Base-by-base conservation (phyloP, 1,140 invertebrate genomes). In the Coboldia fuscipes region DNA sequence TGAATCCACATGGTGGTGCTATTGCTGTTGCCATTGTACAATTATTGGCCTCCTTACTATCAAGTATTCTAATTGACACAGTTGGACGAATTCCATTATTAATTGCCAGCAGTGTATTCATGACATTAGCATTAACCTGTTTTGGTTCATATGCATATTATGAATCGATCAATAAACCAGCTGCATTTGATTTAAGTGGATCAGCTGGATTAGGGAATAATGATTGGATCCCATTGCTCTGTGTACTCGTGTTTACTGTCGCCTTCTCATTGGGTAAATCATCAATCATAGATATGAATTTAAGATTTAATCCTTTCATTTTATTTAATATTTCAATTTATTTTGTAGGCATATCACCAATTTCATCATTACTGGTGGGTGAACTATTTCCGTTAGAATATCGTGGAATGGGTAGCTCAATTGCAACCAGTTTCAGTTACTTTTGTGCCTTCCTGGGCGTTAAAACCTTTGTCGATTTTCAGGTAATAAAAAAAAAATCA, bases 331-430 rank as follows among this genome's bases (percentile, higher is more conserved):
- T n/a, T 28, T 21, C 6, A 9, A 29, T 35, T 29, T 33, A 33
- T 28, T 10, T 12, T 34, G 5, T 7, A 38, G 37, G 84, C 18
- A 86, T 88, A 61, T 85, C 81, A 50, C 84, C 85, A 28, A 85
- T 90, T 49, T 85, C 83, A 13, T 84, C 81, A 78, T 63, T 92
- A 37, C 64, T 89, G 39, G 81, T 86, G 51, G 83, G 80, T 35
- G 85, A 90, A 56, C 61, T 90, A n/a, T 89, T 89, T 51, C 80
- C 84, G 4, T 58, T 84, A 27, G 78, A 84, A 54, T 82, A 82
- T 44, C 66, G 83, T 36, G 81, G 80, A 13, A 66, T 83, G 36
- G 84, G 83, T 9, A 79, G 78, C 40, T 79, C 80, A 16, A 68
- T 89, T 50, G 81, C 82, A 19, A 80, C 79, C 0, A 72, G 78